A percentile compares a stretch with the other conserved stretches of the same genome.
phyloP scores from a whole-genome alignment of 2,113 vertebrate species.

The Lamprologus sp. region DNA sequence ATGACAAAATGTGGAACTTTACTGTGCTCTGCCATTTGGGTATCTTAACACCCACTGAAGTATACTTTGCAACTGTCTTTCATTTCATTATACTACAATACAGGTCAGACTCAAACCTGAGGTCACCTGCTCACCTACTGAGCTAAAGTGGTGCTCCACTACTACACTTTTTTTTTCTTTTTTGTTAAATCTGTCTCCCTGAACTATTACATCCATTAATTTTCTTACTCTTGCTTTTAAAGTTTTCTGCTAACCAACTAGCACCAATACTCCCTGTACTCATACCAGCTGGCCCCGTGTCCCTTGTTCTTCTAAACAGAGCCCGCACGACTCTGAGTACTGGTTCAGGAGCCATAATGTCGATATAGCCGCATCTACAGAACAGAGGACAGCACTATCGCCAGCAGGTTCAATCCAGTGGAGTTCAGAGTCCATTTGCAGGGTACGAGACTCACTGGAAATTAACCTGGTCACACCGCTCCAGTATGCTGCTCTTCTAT shows the following conservation, averaged over 20 bases:
- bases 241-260: not conserved
- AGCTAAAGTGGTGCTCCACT: not conserved
- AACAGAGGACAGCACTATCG: not conserved
- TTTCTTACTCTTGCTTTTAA: not conserved
- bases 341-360: not conserved
- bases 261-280: not conserved
- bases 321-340: not conserved
- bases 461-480: not conserved
- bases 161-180: not conserved
- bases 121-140: not conserved
- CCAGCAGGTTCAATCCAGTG: not conserved
- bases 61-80: not conserved
- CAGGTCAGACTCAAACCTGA: not conserved
- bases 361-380: not conserved
- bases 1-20: not conserved
- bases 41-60: not conserved
- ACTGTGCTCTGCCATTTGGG: not conserved
- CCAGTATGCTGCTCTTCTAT: not conserved
- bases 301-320: not conserved
- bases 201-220: not conserved
- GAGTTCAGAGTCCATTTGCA: not conserved
- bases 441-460: not conserved
- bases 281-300: not conserved
- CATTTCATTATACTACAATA: not conserved
- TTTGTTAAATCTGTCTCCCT: accelerated